Evolutionary conservation across 2,797 vertebrate species (phyloP).

Genomic region (Microtus californicus): DNA sequence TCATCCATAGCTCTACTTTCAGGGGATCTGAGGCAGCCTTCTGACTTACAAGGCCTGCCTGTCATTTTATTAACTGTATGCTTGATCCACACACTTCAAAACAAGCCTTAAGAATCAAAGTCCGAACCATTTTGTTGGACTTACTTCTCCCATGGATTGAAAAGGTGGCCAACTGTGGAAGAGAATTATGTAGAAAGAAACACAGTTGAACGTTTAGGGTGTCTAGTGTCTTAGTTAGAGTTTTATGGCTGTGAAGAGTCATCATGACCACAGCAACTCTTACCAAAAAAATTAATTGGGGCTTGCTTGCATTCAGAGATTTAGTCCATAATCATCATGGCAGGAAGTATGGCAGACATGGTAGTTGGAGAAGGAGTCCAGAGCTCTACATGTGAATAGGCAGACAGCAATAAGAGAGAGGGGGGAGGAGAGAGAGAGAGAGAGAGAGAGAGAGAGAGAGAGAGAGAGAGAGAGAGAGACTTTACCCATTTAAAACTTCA

Average conservation of each 20-base stretch:
- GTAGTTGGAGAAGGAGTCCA: neutral
- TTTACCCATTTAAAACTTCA: neutral
- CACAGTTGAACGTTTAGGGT: neutral
- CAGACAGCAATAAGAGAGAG: accelerated
- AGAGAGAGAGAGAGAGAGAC: neutral
- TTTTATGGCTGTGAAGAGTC: neutral
- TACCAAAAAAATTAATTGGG: neutral
- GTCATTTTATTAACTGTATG: neutral
- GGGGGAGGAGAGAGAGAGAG: neutral
- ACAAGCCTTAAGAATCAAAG: neutral
- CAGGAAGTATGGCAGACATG: neutral
- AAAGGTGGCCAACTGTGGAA: neutral
- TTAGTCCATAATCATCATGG: neutral
- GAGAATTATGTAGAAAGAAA: neutral
- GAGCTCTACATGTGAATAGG: neutral
- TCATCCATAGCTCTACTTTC: neutral
- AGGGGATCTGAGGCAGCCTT: neutral
- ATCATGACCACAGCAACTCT: neutral
- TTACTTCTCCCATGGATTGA: neutral
- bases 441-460: too few relatives aligned
- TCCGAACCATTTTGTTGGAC: slow-evolving; percentile 14
- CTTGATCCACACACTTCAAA: slow-evolving; percentile 45
- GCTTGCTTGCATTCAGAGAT: neutral
- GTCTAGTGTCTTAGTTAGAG: neutral
- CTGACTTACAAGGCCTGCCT: neutral